A percentile compares a stretch with the other conserved stretches of the same genome.
Evolutionary conservation across 2,797 vertebrate genomes (phyloP).

Genomic region (Tragelaphus oryx): DNA sequence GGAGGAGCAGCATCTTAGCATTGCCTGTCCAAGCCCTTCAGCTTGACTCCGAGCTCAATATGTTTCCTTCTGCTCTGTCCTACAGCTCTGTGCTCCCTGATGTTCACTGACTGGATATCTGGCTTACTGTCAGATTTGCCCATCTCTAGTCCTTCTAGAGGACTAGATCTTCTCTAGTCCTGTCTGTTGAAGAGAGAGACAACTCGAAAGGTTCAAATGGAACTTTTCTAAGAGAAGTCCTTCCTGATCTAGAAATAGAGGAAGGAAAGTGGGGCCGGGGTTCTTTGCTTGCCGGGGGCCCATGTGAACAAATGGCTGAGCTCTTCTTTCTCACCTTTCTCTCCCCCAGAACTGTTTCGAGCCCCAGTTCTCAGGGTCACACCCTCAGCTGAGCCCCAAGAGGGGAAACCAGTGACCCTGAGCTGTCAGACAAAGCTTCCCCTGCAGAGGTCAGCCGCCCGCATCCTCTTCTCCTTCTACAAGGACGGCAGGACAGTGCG

Average conservation of each 20-base stretch:
- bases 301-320: neutral
- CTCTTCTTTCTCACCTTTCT: neutral
- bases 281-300: neutral
- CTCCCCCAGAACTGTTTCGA: slow-evolving; percentile 63
- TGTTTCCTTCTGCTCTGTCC: neutral
- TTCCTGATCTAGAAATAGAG: neutral
- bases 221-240: neutral
- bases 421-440: slow-evolving; percentile 63
- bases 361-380: slow-evolving; percentile 44
- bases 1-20: neutral
- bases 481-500: slow-evolving; percentile 3
- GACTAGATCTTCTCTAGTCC: neutral
- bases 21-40: neutral
- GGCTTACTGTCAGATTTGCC: neutral
- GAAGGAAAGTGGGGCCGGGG: fast-evolving
- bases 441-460: slow-evolving; percentile 8
- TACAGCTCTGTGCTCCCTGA: neutral
- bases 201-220: neutral
- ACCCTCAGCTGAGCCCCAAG: slow-evolving; percentile 26
- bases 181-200: neutral
- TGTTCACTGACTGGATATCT: neutral
- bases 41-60: neutral
- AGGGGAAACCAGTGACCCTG: slow-evolving; percentile 53
- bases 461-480: slow-evolving; percentile 68
- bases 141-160: neutral